A percentile compares a stretch with the other conserved stretches of the same genome.
phyloP scores from a whole-genome alignment of 2,113 vertebrate species.

The Jaculus jaculus region DNA sequence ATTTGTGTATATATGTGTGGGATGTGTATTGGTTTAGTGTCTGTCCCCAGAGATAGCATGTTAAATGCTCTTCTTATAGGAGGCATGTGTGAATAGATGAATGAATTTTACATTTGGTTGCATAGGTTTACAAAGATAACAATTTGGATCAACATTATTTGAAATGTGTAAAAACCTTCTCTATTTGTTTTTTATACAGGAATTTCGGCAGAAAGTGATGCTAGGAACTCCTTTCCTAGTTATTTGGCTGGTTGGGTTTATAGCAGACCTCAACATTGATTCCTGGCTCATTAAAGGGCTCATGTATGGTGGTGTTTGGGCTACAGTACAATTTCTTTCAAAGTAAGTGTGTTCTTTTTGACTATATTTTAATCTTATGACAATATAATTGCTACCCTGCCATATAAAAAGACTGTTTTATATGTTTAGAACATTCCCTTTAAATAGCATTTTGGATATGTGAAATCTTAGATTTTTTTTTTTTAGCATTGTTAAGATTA shows the following conservation, averaged over 20 bases:
- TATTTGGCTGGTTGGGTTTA: constrained; percentile 99
- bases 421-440: constrained; percentile 33
- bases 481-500: constrained; percentile 23
- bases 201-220: constrained; percentile 99
- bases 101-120: background rate
- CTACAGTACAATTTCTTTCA: constrained; percentile 97
- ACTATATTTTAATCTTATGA: constrained; percentile 30
- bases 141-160: constrained; percentile 34
- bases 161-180: constrained; percentile 60
- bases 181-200: constrained; percentile 86
- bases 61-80: background rate
- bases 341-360: constrained; percentile 90
- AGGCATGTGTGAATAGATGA: constrained; percentile 2
- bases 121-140: constrained; percentile 29
- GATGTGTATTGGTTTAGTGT: background rate
- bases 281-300: constrained; percentile 98
- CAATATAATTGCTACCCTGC: constrained; percentile 36
- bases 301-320: constrained; percentile 97
- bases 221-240: constrained; percentile 99
- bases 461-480: constrained; percentile 16
- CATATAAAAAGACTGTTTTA: constrained; percentile 40
- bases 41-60: background rate
- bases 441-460: constrained; percentile 39
- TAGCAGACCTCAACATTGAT: constrained; percentile 97
- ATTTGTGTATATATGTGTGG: too few relatives aligned